phyloP scores from a whole-genome alignment of 1,140 invertebrate genomes.

The Ostrea denselamellosa region DNA sequence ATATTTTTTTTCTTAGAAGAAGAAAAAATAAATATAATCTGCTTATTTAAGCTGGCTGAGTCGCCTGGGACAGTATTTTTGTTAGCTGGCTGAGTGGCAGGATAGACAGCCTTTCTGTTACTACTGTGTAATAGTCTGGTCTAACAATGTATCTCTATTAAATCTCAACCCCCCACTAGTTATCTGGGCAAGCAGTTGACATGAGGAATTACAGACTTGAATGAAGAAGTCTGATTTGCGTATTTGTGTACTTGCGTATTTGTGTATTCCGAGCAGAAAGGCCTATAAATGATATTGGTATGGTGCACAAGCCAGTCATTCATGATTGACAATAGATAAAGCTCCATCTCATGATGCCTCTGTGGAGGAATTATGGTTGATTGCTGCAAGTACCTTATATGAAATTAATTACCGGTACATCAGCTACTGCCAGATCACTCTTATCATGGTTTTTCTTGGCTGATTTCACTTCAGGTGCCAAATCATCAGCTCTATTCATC shows the following conservation, averaged over 20 bases:
- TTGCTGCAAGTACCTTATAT: not conserved
- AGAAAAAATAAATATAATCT: not conserved
- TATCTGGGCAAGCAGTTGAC: not conserved
- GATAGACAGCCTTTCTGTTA: not conserved
- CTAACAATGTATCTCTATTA: not conserved
- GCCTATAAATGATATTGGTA: constrained; percentile 5
- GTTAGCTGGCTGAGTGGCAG: too few species aligned
- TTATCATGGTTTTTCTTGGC: not conserved
- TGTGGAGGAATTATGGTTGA: not conserved
- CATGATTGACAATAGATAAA: constrained; percentile 17
- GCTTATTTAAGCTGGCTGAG: not conserved
- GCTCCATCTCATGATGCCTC: not conserved
- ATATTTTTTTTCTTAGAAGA: not conserved
- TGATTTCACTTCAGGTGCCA: not conserved
- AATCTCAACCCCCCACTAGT: not conserved
- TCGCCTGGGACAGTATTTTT: too few species aligned
- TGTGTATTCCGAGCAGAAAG: not conserved
- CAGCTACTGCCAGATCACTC: not conserved
- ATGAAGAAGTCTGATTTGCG: constrained; percentile 5
- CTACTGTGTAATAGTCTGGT: not conserved
- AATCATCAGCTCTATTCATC: not conserved
- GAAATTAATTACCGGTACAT: constrained; percentile 16
- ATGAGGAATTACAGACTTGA: constrained; percentile 10
- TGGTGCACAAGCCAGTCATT: not conserved
- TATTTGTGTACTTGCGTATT: not conserved